Evolutionary conservation across 1,140 invertebrate genomes (phyloP).

Genomic region (Ceratina australensis): DNA sequence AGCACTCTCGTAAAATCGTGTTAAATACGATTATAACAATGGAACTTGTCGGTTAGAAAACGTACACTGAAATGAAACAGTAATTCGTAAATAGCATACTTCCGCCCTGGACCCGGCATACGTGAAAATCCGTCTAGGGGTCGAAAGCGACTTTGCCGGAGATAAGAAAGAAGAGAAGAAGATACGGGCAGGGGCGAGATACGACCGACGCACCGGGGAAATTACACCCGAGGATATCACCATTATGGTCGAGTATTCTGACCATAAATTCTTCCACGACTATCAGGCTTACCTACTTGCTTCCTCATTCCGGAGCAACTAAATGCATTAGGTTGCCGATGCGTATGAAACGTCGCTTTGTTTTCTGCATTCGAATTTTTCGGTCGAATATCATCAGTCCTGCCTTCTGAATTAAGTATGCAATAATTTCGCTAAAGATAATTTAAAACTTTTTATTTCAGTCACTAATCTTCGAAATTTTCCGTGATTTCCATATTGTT

Average conservation of each 20-base stretch:
- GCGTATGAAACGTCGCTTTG: too few relatives aligned
- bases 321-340: background rate
- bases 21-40: conserved; percentile 24
- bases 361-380: too few relatives aligned
- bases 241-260: conserved; percentile 29
- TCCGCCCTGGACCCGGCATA: too few relatives aligned
- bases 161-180: conserved; percentile 24
- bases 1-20: background rate
- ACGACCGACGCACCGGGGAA: conserved; percentile 36
- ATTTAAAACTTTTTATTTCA: too few relatives aligned
- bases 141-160: background rate
- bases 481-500: too few relatives aligned
- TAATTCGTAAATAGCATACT: background rate
- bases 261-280: conserved; percentile 31
- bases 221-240: conserved; percentile 30
- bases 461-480: too few relatives aligned
- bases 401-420: background rate
- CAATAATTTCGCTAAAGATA: too few relatives aligned
- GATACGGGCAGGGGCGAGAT: background rate
- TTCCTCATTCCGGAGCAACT: background rate
- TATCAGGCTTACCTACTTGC: background rate
- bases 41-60: background rate
- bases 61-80: background rate
- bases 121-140: background rate
- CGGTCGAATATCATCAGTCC: too few relatives aligned